Conservation (phyloP, 35 echinoderm and acorn worm genomes). For the Lytechinus variegatus region DNA sequence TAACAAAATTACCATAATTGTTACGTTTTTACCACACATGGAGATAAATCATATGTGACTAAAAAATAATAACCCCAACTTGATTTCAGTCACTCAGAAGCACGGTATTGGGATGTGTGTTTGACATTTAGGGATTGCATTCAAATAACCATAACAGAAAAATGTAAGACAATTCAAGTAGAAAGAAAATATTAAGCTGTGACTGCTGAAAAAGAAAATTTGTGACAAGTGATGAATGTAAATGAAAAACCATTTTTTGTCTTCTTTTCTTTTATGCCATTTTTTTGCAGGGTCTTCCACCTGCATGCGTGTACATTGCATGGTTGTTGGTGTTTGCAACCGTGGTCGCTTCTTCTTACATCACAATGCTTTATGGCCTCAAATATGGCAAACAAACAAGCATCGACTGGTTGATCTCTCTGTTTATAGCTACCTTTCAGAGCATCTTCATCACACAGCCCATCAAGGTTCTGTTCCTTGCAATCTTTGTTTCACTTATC, state of each 20-base stretch:
- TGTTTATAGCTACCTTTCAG: slow-evolving; percentile 74
- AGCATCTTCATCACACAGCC: slow-evolving; percentile 94
- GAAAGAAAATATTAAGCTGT: neutral
- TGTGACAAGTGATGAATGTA: no score
- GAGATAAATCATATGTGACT: no score
- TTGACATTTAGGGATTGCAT: no score
- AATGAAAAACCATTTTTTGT: neutral
- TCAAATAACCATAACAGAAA: no score
- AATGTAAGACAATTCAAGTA: no score
- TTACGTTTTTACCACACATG: no score
- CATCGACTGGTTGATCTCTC: slow-evolving; percentile 93
- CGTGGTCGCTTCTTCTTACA: slow-evolving; percentile 71
- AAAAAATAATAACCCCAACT: no score
- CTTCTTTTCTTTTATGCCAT: neutral
- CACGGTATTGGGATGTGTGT: no score
- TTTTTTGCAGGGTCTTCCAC: slow-evolving; percentile 59
- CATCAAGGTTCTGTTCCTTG: slow-evolving; percentile 81
- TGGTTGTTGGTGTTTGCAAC: slow-evolving; percentile 80
- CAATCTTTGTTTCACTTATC: slow-evolving; percentile 73
- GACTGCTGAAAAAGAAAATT: neutral
- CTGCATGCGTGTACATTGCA: slow-evolving; percentile 70
- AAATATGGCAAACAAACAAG: slow-evolving; percentile 89
- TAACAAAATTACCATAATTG: no score
- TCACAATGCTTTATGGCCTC: slow-evolving; percentile 93
- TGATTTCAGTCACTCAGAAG: no score